phyloP scores from a whole-genome alignment of 2,113 vertebrate species.

The Pionites leucogaster region DNA sequence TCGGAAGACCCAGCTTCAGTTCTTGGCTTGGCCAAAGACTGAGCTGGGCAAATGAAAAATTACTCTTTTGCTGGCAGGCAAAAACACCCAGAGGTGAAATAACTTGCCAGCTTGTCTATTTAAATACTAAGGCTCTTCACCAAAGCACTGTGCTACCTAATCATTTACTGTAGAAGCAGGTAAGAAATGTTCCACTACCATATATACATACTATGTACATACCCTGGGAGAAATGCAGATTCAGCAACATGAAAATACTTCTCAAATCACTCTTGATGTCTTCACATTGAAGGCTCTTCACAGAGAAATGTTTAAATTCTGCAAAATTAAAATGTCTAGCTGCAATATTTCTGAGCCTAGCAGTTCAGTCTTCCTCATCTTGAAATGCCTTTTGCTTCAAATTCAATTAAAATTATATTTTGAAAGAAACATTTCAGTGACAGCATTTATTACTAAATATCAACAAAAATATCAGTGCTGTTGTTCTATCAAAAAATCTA shows the following conservation, averaged over 20 bases:
- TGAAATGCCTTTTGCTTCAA: neutral
- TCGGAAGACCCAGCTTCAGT: neutral
- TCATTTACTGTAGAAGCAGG: neutral
- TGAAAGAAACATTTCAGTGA: neutral
- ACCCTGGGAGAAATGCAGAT: neutral
- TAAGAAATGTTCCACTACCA: neutral
- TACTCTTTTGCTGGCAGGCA: neutral
- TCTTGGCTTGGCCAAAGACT: neutral
- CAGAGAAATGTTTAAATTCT: neutral
- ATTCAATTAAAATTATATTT: neutral
- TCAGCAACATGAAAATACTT: neutral
- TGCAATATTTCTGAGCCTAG: neutral
- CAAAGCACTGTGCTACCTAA: neutral
- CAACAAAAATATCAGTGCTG: neutral
- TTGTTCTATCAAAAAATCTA: neutral
- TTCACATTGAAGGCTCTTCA: neutral
- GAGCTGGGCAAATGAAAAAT: slow-evolving; percentile 35
- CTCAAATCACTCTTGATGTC: neutral
- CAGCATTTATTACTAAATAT: neutral
- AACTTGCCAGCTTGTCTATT: slow-evolving; percentile 1
- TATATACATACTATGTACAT: neutral
- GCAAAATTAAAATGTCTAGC: neutral
- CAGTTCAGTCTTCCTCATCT: neutral
- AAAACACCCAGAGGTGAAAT: slow-evolving; percentile 16
- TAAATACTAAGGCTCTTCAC: slow-evolving; percentile 23